Conservation (phyloP, 2,888 invertebrate genomes). For the Hydrotaea cyrtoneurina region DNA sequence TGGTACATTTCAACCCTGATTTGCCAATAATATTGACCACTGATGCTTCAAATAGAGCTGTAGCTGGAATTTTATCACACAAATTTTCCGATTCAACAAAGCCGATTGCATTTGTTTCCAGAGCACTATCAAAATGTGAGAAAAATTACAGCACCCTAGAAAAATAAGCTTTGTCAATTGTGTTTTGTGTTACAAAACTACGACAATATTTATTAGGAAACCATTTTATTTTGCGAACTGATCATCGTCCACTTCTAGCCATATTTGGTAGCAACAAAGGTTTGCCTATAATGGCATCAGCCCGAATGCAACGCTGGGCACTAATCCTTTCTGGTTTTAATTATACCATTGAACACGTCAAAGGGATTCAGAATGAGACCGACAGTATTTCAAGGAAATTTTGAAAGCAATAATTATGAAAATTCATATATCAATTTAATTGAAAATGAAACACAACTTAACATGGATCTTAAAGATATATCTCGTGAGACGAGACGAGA, state of each 20-base stretch:
- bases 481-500: too few relatives aligned
- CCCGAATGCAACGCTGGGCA: conserved; percentile 34
- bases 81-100: conserved; percentile 22
- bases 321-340: conserved; percentile 36
- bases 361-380: too few relatives aligned
- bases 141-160: conserved; percentile 28
- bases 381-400: conserved; percentile 30
- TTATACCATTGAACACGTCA: conserved; percentile 25
- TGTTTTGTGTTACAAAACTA: too few relatives aligned
- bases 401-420: not conserved
- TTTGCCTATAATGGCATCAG: too few relatives aligned
- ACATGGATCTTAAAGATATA: too few relatives aligned
- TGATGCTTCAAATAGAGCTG: conserved; percentile 37
- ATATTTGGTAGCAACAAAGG: too few relatives aligned
- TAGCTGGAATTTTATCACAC: too few relatives aligned
- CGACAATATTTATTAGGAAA: conserved; percentile 39
- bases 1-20: conserved; percentile 32
- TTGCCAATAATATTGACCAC: conserved; percentile 18
- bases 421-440: conserved; percentile 25
- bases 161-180: conserved; percentile 32
- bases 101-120: conserved; percentile 6
- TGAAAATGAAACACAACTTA: not conserved
- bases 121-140: not conserved
- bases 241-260: too few relatives aligned
- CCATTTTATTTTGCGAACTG: not conserved